Conservation (phyloP, 2,888 invertebrate genomes). For the Stenodema calcarata region DNA sequence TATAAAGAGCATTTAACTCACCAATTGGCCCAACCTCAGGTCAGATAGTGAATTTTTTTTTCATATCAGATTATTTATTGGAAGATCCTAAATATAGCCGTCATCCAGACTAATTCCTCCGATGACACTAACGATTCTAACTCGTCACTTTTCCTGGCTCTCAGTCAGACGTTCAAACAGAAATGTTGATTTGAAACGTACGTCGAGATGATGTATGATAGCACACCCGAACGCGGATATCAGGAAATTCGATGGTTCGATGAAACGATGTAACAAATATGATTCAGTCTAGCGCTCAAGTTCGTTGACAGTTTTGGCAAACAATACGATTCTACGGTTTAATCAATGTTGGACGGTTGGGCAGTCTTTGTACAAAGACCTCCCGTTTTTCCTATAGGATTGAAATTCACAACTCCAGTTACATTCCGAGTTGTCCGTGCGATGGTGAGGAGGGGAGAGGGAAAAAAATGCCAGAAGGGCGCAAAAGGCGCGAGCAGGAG, state of each 20-base stretch:
- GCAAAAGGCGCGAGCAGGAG: background rate
- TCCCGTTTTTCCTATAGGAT: constrained; percentile 7
- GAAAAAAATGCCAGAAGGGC: background rate
- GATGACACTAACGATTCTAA: too few relatives aligned
- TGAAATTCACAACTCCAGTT: constrained; percentile 18
- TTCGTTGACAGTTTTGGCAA: constrained; percentile 13
- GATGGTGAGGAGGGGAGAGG: background rate
- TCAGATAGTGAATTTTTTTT: too few relatives aligned
- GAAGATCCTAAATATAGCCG: too few relatives aligned
- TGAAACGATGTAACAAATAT: background rate
- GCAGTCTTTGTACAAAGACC: background rate
- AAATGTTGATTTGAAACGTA: too few relatives aligned
- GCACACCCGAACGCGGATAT: background rate
- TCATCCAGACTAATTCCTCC: too few relatives aligned
- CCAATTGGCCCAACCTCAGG: too few relatives aligned
- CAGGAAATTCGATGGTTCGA: background rate
- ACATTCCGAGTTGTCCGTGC: background rate
- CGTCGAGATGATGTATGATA: too few relatives aligned
- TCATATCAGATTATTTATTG: too few relatives aligned
- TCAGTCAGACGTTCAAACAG: too few relatives aligned
- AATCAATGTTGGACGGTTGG: constrained; percentile 14
- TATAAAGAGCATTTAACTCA: too few relatives aligned
- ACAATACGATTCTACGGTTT: constrained; percentile 11
- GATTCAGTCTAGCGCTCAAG: background rate
- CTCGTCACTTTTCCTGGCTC: too few relatives aligned